These are phyloP conservation scores for Drosophila lacicola DNA, from an alignment of 2,888 invertebrate species.

Conservation along the genomic window DNA sequence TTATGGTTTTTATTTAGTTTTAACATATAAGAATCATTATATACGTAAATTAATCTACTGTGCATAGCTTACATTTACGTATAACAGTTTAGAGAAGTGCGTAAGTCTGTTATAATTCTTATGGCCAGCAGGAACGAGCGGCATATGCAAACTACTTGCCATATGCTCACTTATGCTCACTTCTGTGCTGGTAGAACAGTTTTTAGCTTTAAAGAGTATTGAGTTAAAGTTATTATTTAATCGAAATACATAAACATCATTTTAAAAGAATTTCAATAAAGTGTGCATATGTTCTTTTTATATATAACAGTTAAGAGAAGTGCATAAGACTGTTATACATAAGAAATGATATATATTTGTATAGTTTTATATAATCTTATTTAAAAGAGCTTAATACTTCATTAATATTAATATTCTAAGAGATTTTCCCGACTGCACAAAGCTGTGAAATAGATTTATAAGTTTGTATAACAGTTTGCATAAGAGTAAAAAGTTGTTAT, in stretches of 20 bases:
- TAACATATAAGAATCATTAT: too few species aligned
- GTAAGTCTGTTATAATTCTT: too few species aligned
- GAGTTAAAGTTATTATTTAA: too few species aligned
- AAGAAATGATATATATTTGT: background rate
- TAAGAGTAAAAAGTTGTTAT: background rate
- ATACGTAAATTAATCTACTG: background rate
- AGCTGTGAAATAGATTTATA: background rate
- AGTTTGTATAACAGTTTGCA: background rate
- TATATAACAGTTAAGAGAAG: background rate
- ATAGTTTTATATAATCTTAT: too few species aligned
- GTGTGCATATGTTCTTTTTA: background rate
- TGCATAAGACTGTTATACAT: too few species aligned
- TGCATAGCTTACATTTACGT: background rate
- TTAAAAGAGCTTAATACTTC: too few species aligned
- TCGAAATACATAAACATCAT: too few species aligned
- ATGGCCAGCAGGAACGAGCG: background rate
- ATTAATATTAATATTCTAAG: too few species aligned
- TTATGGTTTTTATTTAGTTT: too few species aligned
- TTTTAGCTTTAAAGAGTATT: background rate
- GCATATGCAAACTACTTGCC: background rate
- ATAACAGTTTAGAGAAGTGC: background rate
- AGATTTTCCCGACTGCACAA: too few species aligned
- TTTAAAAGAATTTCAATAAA: too few species aligned
- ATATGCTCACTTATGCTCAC: background rate
- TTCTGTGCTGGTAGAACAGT: conserved; percentile 10